A percentile compares a stretch with the other conserved stretches of the same genome.
phyloP scores from a whole-genome alignment of 2,113 vertebrate species.

The Rhinolophus sinicus region DNA sequence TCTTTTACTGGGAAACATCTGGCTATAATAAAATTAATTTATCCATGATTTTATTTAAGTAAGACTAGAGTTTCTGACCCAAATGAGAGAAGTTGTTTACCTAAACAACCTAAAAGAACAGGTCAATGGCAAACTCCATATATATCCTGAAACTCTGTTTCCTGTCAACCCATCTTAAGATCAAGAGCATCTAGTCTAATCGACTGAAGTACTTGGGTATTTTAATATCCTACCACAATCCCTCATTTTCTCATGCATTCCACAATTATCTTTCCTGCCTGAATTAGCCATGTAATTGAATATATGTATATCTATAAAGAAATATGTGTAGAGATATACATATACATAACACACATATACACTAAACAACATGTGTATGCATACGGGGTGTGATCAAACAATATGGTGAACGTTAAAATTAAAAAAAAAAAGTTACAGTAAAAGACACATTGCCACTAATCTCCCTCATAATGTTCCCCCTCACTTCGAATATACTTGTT shows the following conservation, averaged over 20 bases:
- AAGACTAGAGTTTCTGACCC: neutral
- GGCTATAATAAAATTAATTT: slow-evolving; percentile 2
- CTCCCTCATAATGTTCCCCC: too few species aligned
- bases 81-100: neutral
- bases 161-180: neutral
- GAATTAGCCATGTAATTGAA: neutral
- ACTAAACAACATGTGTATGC: neutral
- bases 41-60: neutral
- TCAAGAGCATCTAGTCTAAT: neutral
- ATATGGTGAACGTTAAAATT: too few species aligned
- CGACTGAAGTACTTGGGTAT: neutral
- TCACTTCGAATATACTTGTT: too few species aligned
- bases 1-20: neutral
- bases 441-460: too few species aligned
- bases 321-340: neutral
- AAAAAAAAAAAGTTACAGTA: too few species aligned
- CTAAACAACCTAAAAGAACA: neutral
- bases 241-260: neutral
- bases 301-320: too few species aligned
- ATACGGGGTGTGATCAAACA: too few species aligned
- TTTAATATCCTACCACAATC: neutral
- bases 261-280: neutral
- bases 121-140: neutral
- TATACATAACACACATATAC: neutral
- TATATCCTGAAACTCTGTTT: neutral